phyloP scores from a whole-genome alignment of 1,140 invertebrate genomes.

The Homarus americanus region DNA sequence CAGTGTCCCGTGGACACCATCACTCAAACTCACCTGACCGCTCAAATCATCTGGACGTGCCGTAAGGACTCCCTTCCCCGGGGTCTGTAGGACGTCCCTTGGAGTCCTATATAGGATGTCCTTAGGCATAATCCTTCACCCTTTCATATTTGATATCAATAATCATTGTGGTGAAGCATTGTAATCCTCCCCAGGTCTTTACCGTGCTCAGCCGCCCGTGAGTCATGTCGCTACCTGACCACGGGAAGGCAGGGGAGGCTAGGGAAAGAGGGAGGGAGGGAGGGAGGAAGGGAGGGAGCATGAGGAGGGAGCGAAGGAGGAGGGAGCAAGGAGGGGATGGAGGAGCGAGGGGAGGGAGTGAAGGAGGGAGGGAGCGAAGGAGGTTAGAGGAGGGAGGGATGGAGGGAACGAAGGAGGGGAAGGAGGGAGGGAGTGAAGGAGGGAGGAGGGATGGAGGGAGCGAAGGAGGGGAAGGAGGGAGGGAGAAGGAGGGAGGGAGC shows the following conservation, averaged over 20 bases:
- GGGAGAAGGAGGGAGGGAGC: background rate
- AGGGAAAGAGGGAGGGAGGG: slow-evolving; percentile 17
- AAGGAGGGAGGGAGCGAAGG: background rate
- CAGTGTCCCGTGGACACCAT: too few relatives aligned
- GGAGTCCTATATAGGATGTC: slow-evolving; percentile 24
- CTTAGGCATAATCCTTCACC: slow-evolving; percentile 16
- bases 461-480: too few relatives aligned
- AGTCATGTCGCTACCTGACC: background rate
- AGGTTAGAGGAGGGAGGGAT: background rate
- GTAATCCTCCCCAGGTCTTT: background rate
- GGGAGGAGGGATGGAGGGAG: background rate
- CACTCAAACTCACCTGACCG: slow-evolving; percentile 19
- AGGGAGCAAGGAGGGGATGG: background rate
- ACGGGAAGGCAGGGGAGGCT: background rate
- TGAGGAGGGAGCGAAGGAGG: background rate
- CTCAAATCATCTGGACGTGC: slow-evolving; percentile 10
- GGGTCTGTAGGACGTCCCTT: background rate
- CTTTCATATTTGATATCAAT: slow-evolving; percentile 36
- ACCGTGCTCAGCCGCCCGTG: background rate
- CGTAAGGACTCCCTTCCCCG: background rate
- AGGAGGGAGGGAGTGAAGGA: background rate
- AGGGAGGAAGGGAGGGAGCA: background rate
- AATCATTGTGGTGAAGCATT: slow-evolving; percentile 18
- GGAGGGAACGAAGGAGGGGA: background rate
- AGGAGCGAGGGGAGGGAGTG: too few relatives aligned